These are phyloP conservation scores for Vandiemenella viatica DNA, from an alignment of 2,888 invertebrate genomes.

Conservation along the genomic window DNA sequence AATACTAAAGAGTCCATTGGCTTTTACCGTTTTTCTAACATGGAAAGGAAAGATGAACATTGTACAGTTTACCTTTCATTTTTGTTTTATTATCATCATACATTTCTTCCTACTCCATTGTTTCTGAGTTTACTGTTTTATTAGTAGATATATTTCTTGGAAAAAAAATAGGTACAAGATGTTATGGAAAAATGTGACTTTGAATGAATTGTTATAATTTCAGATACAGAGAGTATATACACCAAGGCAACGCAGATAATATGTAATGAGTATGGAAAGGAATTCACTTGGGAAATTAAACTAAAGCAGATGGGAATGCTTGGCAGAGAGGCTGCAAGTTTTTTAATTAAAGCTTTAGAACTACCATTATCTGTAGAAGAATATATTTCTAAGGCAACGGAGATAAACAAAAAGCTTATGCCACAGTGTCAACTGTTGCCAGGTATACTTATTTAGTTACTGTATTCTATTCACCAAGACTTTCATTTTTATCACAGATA, in stretches of 20 bases:
- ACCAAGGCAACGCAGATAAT: slow-evolving; percentile 54
- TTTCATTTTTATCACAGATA: slow-evolving; percentile 43
- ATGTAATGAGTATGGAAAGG: slow-evolving; percentile 53
- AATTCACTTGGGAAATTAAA: slow-evolving; percentile 65
- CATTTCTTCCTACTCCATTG: no score
- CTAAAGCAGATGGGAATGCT: slow-evolving; percentile 60
- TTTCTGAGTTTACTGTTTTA: no score
- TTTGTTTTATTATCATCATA: no score
- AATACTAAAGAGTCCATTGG: no score
- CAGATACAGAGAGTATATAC: slow-evolving; percentile 37
- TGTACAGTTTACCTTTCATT: no score
- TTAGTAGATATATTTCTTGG: no score
- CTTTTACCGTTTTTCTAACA: no score
- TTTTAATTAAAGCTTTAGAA: slow-evolving; percentile 27
- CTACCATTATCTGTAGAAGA: neutral
- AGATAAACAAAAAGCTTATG: neutral
- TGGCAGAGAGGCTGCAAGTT: slow-evolving; percentile 50
- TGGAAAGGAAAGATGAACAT: no score
- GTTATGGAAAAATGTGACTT: no score
- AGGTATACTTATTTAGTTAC: neutral
- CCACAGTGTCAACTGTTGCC: neutral
- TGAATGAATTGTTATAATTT: no score
- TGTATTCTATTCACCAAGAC: neutral
- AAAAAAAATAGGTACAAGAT: no score
- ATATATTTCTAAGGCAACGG: neutral